Conservation (phyloP, 2,797 vertebrate genomes). For the Pempheris klunzingeri region DNA sequence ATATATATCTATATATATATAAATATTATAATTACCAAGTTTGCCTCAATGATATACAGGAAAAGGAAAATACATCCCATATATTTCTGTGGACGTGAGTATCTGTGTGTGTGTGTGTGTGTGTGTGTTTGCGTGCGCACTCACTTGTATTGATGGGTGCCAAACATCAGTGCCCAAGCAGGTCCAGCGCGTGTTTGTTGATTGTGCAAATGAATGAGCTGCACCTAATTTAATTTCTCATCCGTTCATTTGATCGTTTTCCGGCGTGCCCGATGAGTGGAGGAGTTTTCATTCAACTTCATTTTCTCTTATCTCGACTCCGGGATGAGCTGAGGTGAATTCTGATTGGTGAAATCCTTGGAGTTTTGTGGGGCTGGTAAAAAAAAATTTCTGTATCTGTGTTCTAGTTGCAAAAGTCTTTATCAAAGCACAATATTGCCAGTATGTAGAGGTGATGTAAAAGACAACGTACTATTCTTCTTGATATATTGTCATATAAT, state of each 20-base stretch:
- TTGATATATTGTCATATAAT: slow-evolving; percentile 85
- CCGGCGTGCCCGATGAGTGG: slow-evolving; percentile 41
- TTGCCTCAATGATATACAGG: slow-evolving; percentile 82
- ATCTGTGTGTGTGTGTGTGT: slow-evolving; percentile 31
- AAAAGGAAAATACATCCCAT: slow-evolving; percentile 63
- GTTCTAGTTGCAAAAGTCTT: slow-evolving; percentile 85
- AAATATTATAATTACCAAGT: slow-evolving; percentile 77
- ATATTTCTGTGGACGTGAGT: slow-evolving; percentile 40
- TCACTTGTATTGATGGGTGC: slow-evolving; percentile 4
- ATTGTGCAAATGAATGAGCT: slow-evolving; percentile 38
- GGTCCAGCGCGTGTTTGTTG: slow-evolving; percentile 33
- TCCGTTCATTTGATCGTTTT: slow-evolving; percentile 20
- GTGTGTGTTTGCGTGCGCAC: slow-evolving; percentile 15
- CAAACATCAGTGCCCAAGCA: slow-evolving; percentile 17
- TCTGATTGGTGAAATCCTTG: slow-evolving; percentile 59
- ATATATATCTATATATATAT: slow-evolving; percentile 26
- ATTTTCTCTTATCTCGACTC: slow-evolving; percentile 54
- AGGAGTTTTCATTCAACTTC: slow-evolving; percentile 47
- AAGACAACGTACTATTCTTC: slow-evolving; percentile 84
- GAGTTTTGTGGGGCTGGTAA: slow-evolving; percentile 73
- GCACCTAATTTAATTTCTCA: slow-evolving; percentile 48
- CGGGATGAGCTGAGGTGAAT: slow-evolving; percentile 33
- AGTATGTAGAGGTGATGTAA: slow-evolving; percentile 86
- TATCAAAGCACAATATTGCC: slow-evolving; percentile 88
- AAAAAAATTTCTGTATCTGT: slow-evolving; percentile 78